phyloP scores from a whole-genome alignment of 2,113 vertebrate genomes.

The Ia io region DNA sequence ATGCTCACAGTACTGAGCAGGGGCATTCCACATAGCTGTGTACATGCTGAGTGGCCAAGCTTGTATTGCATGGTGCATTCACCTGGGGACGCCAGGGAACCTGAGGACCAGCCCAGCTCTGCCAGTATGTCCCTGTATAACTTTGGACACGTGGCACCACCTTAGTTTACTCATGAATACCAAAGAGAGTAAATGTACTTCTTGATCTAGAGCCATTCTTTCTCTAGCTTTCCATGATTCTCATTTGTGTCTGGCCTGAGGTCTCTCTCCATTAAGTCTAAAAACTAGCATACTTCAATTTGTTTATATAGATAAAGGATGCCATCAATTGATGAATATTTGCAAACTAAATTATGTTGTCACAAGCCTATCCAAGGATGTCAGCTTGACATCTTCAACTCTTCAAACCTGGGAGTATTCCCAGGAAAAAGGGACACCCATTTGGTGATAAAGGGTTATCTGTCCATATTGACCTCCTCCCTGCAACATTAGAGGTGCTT shows the following conservation, averaged over 20 bases:
- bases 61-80: fast-evolving
- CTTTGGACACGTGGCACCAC: not conserved
- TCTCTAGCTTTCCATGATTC: not conserved
- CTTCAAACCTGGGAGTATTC: not conserved
- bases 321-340: not conserved
- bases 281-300: not conserved
- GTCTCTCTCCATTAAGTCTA: not conserved
- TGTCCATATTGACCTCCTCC: not conserved
- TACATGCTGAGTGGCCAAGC: not conserved
- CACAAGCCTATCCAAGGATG: not conserved
- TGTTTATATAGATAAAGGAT: not conserved
- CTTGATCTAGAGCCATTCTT: not conserved
- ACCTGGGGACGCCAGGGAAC: not conserved
- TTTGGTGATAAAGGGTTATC: not conserved
- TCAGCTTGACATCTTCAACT: not conserved
- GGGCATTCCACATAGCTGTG: fast-evolving
- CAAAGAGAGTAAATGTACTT: not conserved
- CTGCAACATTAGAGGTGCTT: not conserved
- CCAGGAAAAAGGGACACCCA: not conserved
- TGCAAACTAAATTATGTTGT: not conserved
- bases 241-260: not conserved
- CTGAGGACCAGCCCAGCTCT: not conserved
- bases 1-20: not conserved
- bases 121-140: not conserved
- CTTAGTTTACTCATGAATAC: not conserved